Evolutionary conservation across 1,140 invertebrate genomes (phyloP), one percentile per base, ranked within the genome.

Genomic region (Palaemon carinicauda): DNA sequence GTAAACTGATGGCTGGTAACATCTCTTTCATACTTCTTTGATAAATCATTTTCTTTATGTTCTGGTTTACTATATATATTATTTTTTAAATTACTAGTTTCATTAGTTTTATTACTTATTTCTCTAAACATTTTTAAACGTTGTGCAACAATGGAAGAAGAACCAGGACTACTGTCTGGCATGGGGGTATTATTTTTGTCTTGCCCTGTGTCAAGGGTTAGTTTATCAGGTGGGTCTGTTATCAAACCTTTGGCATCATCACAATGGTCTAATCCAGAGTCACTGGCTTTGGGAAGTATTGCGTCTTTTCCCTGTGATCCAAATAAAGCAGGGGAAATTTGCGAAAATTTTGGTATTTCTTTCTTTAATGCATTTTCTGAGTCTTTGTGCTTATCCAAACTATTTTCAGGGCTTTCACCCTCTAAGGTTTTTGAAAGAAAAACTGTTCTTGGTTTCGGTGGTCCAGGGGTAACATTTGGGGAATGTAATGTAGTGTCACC

Each of bases 351-450:
- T 24, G 15, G 15, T 33, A 21, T 24, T 17, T 27, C 29, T 21
- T 31, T 73, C 24, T 24, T 9, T 31, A n/a, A 69, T 24, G 65
- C 19, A 21, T 71, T 27, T 17, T 54, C 50, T n/a, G 53, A 21
- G n/a, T 75, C 31, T 1, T 50, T 41, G 69, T 41, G 53, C 12
- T 31, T 21, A 19, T 79, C 65, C 14, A 31, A 21, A 31, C 50
- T 79, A 31, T 21, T 29, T 9, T 82, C 41, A 31, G 78, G 33
- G 29, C n/a, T 41, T 14, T 33, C 75, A 21, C 71, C n/a, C 27
- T 78, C 53, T 21, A 89, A 80, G 24, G 88, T 88, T n/a, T 86
- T 80, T 27, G 85, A 41, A 21, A 89, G 80, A 73, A 89, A 89
- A 14, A 89, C 82, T 17, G 88, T 88, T 15, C 88, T 74, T 31